Evolutionary conservation across 2,113 vertebrate genomes (phyloP).

Genomic region (Plectropomus leopardus): DNA sequence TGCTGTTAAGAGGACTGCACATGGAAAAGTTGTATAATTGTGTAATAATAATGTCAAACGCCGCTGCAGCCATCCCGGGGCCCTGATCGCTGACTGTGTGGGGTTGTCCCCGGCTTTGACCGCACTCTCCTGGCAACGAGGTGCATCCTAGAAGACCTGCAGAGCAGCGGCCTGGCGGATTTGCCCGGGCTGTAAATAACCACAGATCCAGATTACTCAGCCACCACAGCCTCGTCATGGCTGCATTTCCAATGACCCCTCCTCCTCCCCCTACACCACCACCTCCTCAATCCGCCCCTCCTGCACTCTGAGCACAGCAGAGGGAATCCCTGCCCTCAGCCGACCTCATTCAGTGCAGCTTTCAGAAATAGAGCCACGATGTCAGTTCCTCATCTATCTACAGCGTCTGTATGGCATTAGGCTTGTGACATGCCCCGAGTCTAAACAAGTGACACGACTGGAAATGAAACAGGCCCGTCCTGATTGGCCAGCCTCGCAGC

Average conservation of each 20-base stretch:
- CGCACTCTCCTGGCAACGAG: slow-evolving; percentile 17
- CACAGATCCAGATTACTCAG: slow-evolving; percentile 81
- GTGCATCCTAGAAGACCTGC: slow-evolving; percentile 14
- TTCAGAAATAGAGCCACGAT: neutral
- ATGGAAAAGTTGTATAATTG: neutral
- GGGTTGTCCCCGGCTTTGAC: neutral
- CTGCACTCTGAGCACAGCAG: neutral
- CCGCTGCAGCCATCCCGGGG: neutral
- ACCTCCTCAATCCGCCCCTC: slow-evolving; percentile 5
- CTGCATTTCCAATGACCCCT: slow-evolving; percentile 27
- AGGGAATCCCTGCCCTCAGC: slow-evolving; percentile 65
- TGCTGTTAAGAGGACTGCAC: slow-evolving; percentile 35
- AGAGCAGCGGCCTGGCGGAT: slow-evolving; percentile 58
- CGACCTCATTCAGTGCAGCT: slow-evolving; percentile 14
- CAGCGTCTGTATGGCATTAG: neutral
- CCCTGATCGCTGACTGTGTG: neutral
- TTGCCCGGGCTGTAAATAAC: slow-evolving; percentile 79
- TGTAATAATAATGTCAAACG: neutral
- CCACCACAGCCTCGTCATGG: slow-evolving; percentile 54
- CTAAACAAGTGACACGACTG: neutral
- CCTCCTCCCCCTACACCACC: neutral
- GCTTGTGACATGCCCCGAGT: neutral
- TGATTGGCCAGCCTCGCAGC: slow-evolving; percentile 36
- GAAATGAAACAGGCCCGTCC: slow-evolving; percentile 49
- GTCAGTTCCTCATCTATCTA: neutral